phyloP scores from a whole-genome alignment of 2,888 invertebrate genomes.

The Anorthoa munda region DNA sequence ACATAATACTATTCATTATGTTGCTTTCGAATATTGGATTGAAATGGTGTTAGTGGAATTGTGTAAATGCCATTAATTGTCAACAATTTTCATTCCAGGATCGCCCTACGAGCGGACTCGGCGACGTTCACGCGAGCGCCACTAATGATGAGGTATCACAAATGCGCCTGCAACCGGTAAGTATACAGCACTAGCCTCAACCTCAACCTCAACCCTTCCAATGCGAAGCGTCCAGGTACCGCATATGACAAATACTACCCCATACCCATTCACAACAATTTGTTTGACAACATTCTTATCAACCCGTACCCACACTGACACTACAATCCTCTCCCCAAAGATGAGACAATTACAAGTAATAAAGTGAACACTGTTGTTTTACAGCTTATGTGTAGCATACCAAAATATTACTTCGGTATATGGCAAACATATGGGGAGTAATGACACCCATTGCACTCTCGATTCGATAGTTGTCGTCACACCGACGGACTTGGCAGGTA shows the following conservation, averaged over 20 bases:
- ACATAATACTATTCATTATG: no score
- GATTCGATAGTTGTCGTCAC: constrained; percentile 89
- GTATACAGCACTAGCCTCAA: constrained; percentile 72
- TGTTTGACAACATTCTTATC: constrained; percentile 53
- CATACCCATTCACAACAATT: constrained; percentile 44
- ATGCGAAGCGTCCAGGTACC: constrained; percentile 57
- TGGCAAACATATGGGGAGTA: constrained; percentile 87
- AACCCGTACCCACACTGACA: constrained; percentile 64
- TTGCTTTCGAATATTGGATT: no score
- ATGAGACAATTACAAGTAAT: constrained; percentile 84
- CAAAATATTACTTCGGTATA: constrained; percentile 89
- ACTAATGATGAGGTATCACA: constrained; percentile 90
- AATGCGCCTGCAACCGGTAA: constrained; percentile 88
- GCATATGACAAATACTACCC: constrained; percentile 58
- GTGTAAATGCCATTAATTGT: not conserved
- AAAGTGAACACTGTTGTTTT: constrained; percentile 90
- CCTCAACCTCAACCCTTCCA: no score
- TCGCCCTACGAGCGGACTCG: constrained; percentile 86
- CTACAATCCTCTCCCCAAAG: constrained; percentile 71
- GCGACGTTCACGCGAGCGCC: constrained; percentile 88
- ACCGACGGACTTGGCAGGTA: constrained; percentile 90
- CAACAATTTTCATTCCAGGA: constrained; percentile 70
- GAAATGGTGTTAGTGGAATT: no score
- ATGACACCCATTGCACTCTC: constrained; percentile 85
- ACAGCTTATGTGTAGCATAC: constrained; percentile 88